Percentiles rank a stretch among this genome's conserved stretches.
phyloP scores from a whole-genome alignment of 2,888 invertebrate genomes.

The Pachycephus smyrnensis region DNA sequence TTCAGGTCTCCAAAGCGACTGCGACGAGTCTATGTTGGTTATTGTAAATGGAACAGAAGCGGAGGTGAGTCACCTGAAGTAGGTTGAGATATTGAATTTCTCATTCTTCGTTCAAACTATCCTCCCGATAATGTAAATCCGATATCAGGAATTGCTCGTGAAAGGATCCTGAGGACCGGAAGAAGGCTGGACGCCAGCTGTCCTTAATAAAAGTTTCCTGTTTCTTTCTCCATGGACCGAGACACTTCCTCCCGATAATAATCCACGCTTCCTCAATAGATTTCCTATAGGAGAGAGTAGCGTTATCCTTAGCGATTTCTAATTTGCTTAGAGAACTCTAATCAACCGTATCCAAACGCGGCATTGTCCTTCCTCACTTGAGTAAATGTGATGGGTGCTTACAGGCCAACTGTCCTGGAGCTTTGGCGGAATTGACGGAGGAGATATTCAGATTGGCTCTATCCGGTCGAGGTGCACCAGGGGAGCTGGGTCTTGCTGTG shows the following conservation, averaged over 20 bases:
- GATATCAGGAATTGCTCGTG: slow-evolving; percentile 2
- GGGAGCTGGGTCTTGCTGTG: slow-evolving; percentile 73
- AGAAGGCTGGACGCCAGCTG: neutral
- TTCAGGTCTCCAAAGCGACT: slow-evolving; percentile 64
- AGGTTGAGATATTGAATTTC: slow-evolving; percentile 20
- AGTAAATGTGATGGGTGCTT: neutral
- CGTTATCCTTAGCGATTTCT: neutral
- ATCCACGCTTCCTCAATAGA: neutral
- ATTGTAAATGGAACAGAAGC: slow-evolving; percentile 57
- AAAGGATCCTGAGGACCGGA: neutral
- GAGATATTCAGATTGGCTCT: slow-evolving; percentile 76
- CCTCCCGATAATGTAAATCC: slow-evolving; percentile 6
- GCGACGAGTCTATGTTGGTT: slow-evolving; percentile 65
- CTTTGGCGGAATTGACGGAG: slow-evolving; percentile 78
- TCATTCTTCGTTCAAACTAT: neutral
- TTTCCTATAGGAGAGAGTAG: neutral
- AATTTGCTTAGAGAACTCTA: neutral
- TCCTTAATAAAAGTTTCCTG: neutral
- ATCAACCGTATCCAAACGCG: neutral
- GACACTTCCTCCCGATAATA: neutral
- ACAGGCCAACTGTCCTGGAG: slow-evolving; percentile 69
- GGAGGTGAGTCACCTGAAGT: slow-evolving; percentile 45
- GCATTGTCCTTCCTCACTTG: neutral
- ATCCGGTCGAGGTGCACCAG: slow-evolving; percentile 56
- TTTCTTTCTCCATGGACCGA: neutral